Percentiles rank a stretch among this genome's conserved stretches.
Evolutionary conservation across 2,113 vertebrate species (phyloP).

Genomic region (Apteryx owenii): DNA sequence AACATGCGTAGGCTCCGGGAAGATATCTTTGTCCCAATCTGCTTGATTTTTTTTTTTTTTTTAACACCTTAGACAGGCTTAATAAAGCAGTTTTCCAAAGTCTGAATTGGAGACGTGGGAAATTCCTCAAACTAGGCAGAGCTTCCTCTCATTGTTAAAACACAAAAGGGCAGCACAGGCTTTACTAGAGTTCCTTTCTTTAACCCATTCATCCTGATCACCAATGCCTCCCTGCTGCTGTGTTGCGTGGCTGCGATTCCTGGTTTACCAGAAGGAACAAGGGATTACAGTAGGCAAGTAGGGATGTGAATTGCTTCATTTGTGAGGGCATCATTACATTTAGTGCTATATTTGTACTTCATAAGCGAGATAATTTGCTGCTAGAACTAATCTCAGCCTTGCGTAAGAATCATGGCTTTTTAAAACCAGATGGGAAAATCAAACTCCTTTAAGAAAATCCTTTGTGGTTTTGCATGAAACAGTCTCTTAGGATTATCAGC

Average conservation of each 20-base stretch:
- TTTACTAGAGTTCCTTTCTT: constrained; percentile 61
- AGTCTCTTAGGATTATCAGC: neutral
- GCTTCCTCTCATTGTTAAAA: constrained; percentile 79
- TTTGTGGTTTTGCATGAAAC: neutral
- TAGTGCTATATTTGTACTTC: neutral
- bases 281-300: neutral
- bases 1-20: neutral
- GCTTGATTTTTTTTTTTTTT: constrained; percentile 61
- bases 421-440: neutral
- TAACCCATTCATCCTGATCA: constrained; percentile 62
- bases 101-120: constrained; percentile 77
- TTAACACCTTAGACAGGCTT: constrained; percentile 50
- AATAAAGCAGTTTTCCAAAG: constrained; percentile 70
- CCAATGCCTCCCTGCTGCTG: neutral
- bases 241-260: neutral
- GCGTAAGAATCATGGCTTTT: neutral
- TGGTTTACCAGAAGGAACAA: neutral
- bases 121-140: constrained; percentile 80
- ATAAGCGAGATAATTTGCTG: neutral
- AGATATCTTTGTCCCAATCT: constrained; percentile 47
- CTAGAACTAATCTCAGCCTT: neutral
- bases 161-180: constrained; percentile 66
- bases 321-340: neutral
- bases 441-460: neutral
- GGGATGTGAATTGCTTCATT: neutral